These are phyloP conservation scores for Sminthurinus aureus DNA, from an alignment of 2,888 invertebrate genomes.

Conservation along the genomic window DNA sequence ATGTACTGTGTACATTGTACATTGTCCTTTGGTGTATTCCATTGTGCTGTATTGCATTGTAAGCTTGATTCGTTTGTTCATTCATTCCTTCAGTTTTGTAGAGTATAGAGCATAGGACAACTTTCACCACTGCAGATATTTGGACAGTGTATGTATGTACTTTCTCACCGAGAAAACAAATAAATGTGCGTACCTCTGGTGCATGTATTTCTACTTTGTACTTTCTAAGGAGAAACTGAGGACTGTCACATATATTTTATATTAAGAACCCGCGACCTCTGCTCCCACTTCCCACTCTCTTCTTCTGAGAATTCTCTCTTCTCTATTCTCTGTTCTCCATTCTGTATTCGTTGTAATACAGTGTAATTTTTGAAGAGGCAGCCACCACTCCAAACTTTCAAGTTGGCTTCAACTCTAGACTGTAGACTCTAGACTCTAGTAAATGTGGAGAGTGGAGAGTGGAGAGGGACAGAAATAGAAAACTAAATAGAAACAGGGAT, in stretches of 20 bases:
- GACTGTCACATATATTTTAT: background rate
- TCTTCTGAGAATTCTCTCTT: no score
- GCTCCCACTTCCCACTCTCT: background rate
- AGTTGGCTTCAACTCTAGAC: background rate
- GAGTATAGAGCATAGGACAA: background rate
- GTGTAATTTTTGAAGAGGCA: slow-evolving; percentile 2
- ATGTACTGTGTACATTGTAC: no score
- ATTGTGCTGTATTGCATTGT: no score
- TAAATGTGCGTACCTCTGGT: no score
- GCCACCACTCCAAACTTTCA: background rate
- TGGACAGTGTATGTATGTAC: background rate
- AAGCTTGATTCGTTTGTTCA: no score
- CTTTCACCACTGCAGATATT: background rate
- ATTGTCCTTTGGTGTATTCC: no score
- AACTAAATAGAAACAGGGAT: no score
- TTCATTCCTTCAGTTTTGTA: no score
- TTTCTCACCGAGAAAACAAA: background rate
- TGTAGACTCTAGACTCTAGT: background rate
- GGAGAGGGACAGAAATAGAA: no score
- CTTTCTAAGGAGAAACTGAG: background rate
- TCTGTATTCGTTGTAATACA: background rate
- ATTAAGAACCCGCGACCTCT: background rate
- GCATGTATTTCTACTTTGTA: background rate
- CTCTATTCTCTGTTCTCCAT: no score
- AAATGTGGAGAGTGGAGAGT: background rate